A percentile compares a stretch with the other conserved stretches of the same genome.
Conservation (phyloP, 2,888 invertebrate genomes). For the Scaptomyza polygonia region DNA sequence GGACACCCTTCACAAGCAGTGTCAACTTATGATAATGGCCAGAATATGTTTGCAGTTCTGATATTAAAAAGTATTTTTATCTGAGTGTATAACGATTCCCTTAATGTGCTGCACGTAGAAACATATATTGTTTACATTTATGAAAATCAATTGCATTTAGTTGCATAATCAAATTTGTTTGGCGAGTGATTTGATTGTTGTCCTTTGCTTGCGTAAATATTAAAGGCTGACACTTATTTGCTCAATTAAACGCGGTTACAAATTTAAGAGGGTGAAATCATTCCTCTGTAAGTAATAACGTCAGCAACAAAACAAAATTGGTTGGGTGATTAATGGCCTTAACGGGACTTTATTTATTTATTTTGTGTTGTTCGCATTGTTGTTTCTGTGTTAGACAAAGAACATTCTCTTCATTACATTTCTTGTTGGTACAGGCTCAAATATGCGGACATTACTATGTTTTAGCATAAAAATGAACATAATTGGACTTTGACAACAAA, state of each 20-base stretch:
- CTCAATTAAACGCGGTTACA: slow-evolving; percentile 53
- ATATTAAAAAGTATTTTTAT: too few relatives aligned
- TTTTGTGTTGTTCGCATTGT: slow-evolving; percentile 26
- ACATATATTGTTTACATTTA: slow-evolving; percentile 17
- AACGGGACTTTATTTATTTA: slow-evolving; percentile 83
- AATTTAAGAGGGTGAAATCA: slow-evolving; percentile 72
- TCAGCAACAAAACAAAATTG: slow-evolving; percentile 61
- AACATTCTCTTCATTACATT: slow-evolving; percentile 62
- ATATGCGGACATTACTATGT: slow-evolving; percentile 58
- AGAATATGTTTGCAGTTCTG: too few relatives aligned
- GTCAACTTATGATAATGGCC: too few relatives aligned
- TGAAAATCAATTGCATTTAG: slow-evolving; percentile 28
- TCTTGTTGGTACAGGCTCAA: slow-evolving; percentile 23
- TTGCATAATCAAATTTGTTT: slow-evolving; percentile 22
- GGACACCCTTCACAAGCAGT: too few relatives aligned
- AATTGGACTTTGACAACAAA: slow-evolving; percentile 82
- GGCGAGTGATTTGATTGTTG: slow-evolving; percentile 33
- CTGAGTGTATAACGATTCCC: too few relatives aligned
- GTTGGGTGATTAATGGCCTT: slow-evolving; percentile 84
- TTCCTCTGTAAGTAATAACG: slow-evolving; percentile 78
- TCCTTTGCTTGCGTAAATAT: slow-evolving; percentile 38
- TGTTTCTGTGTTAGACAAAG: slow-evolving; percentile 38
- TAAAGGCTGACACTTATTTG: slow-evolving; percentile 38
- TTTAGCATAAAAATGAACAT: slow-evolving; percentile 81
- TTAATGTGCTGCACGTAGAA: too few relatives aligned